Percentiles rank a stretch among this genome's conserved stretches.
phyloP scores from a whole-genome alignment of 2,888 invertebrate species.

The Lochmaea capreae region DNA sequence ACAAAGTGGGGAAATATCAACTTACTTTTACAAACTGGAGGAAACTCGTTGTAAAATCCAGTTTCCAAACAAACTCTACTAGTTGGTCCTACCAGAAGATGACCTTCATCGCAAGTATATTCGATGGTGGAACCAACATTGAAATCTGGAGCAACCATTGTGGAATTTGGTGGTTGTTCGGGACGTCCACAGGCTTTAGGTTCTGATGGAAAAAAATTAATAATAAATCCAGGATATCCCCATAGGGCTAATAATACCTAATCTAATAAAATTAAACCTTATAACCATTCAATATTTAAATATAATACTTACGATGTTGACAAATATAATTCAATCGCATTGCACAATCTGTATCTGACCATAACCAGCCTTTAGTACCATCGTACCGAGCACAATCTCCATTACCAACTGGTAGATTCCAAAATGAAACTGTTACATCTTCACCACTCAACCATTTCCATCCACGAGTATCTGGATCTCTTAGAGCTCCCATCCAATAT shows the following conservation, averaged over 20 bases:
- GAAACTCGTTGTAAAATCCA: constrained; percentile 93
- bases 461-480: constrained; percentile 73
- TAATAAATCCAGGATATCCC: too few species aligned
- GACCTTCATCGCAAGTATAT: constrained; percentile 87
- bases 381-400: constrained; percentile 92
- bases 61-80: constrained; percentile 87
- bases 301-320: constrained; percentile 84
- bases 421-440: constrained; percentile 90
- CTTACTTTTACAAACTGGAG: constrained; percentile 93
- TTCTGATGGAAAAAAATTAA: constrained; percentile 71
- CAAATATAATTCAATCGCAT: constrained; percentile 89
- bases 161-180: constrained; percentile 93
- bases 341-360: constrained; percentile 92
- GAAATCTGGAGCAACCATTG: constrained; percentile 81
- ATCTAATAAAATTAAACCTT: neutral
- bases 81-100: constrained; percentile 87
- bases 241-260: too few species aligned
- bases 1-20: constrained; percentile 42
- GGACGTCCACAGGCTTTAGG: constrained; percentile 92
- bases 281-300: too few species aligned
- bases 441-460: constrained; percentile 94
- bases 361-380: constrained; percentile 93
- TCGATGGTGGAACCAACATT: constrained; percentile 87
- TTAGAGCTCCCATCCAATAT: constrained; percentile 93
- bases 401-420: constrained; percentile 87